A percentile compares a stretch with the other conserved stretches of the same genome.
phyloP scores from a whole-genome alignment of 2,113 vertebrate genomes.

The Cololabis saira region DNA sequence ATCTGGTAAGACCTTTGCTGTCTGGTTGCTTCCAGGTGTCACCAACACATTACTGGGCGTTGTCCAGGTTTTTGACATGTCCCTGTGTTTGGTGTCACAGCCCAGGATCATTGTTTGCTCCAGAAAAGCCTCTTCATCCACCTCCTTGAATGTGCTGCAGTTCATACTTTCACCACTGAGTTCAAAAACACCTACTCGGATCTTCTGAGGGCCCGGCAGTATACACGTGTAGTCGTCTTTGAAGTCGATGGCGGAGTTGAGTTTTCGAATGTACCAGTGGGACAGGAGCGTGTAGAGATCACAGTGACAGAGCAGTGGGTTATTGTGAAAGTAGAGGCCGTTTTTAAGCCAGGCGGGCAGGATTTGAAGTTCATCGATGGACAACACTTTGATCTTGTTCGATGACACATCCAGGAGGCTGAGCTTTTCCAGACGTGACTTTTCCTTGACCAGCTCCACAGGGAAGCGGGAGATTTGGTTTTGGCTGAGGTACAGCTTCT shows the following conservation, averaged over 20 bases:
- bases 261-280: conserved; percentile 87
- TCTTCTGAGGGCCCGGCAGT: conserved; percentile 61
- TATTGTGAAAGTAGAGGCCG: conserved; percentile 93
- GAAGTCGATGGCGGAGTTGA: conserved; percentile 91
- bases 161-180: conserved; percentile 86
- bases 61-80: conserved; percentile 87
- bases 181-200: conserved; percentile 75
- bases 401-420: conserved; percentile 91
- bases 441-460: conserved; percentile 88
- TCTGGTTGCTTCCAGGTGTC: conserved; percentile 80
- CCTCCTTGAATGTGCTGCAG: conserved; percentile 90
- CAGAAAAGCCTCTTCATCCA: conserved; percentile 86
- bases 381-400: conserved; percentile 88
- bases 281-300: conserved; percentile 89
- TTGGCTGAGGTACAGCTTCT: conserved; percentile 95
- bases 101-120: conserved; percentile 85
- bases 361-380: conserved; percentile 82
- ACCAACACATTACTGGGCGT: conserved; percentile 84
- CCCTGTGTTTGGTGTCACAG: conserved; percentile 90
- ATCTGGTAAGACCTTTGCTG: conserved; percentile 77
- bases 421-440: conserved; percentile 84
- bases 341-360: conserved; percentile 93
- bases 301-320: conserved; percentile 89
- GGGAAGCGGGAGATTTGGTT: conserved; percentile 93
- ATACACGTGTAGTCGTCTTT: conserved; percentile 87